Evolutionary conservation across 2,113 vertebrate genomes (phyloP).

Genomic region (Lepus americanus): DNA sequence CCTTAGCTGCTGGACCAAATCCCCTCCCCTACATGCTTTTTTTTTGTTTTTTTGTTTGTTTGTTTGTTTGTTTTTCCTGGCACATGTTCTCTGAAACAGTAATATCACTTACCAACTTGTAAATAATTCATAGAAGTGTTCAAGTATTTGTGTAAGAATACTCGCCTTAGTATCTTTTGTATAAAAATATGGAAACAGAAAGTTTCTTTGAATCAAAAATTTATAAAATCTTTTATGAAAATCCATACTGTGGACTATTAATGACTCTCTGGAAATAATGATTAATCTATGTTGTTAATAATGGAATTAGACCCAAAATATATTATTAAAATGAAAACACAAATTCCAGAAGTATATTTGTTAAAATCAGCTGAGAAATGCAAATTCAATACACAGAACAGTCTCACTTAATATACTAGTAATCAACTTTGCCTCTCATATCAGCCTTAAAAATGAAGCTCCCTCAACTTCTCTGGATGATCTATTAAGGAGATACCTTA

Average conservation of each 20-base stretch:
- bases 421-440: neutral
- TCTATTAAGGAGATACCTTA: neutral
- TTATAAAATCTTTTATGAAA: neutral
- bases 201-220: neutral
- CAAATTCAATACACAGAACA: neutral
- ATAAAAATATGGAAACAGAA: too few relatives aligned
- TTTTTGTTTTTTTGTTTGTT: too few relatives aligned
- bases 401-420: neutral
- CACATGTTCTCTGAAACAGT: too few relatives aligned
- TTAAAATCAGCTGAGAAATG: neutral
- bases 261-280: neutral
- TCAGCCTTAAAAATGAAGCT: neutral
- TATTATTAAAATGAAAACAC: neutral
- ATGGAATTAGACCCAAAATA: neutral
- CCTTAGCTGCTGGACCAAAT: too few relatives aligned
- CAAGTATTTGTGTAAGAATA: too few relatives aligned
- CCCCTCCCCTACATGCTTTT: too few relatives aligned
- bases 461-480: neutral
- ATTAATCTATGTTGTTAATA: neutral
- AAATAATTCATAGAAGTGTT: too few relatives aligned
- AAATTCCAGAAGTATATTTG: neutral
- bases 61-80: too few relatives aligned
- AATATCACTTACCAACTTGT: too few relatives aligned
- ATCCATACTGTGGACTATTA: neutral
- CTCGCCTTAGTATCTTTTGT: too few relatives aligned